Conservation (phyloP, 2,113 vertebrate species). For the Thymallus thymallus region DNA sequence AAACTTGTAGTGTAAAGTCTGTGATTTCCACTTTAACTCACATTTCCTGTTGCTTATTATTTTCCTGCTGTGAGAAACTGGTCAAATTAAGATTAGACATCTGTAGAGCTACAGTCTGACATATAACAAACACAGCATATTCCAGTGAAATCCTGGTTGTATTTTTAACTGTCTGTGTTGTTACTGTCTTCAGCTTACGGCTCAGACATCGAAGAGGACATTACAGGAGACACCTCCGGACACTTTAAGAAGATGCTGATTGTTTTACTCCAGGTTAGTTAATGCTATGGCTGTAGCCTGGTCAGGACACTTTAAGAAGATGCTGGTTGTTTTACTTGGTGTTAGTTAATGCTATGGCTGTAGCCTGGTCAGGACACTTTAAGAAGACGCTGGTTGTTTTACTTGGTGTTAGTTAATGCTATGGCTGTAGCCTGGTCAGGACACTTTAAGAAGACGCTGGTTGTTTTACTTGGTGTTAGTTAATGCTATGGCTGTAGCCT, state of each 20-base stretch:
- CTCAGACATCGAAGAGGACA: slow-evolving; percentile 84
- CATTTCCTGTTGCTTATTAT: no score
- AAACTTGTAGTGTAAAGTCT: no score
- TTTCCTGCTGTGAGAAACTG: no score
- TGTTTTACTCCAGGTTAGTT: slow-evolving; percentile 76
- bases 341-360: slow-evolving; percentile 58
- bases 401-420: slow-evolving; percentile 57
- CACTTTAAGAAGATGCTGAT: slow-evolving; percentile 98
- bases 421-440: slow-evolving; percentile 62
- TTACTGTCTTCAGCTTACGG: slow-evolving; percentile 77
- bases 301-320: slow-evolving; percentile 97
- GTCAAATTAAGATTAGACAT: no score
- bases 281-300: background rate
- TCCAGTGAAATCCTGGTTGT: no score
- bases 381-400: slow-evolving; percentile 96
- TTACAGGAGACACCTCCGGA: slow-evolving; percentile 85
- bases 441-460: slow-evolving; percentile 96
- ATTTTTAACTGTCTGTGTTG: background rate
- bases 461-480: slow-evolving; percentile 82
- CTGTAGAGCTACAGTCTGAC: no score
- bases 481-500: background rate
- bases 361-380: slow-evolving; percentile 88
- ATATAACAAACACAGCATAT: no score
- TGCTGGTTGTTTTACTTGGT: slow-evolving; percentile 93
- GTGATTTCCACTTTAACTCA: no score